These are phyloP conservation scores for Phalacrocorax brasilianus DNA, from an alignment of 2,113 vertebrate species.

Conservation along the genomic window DNA sequence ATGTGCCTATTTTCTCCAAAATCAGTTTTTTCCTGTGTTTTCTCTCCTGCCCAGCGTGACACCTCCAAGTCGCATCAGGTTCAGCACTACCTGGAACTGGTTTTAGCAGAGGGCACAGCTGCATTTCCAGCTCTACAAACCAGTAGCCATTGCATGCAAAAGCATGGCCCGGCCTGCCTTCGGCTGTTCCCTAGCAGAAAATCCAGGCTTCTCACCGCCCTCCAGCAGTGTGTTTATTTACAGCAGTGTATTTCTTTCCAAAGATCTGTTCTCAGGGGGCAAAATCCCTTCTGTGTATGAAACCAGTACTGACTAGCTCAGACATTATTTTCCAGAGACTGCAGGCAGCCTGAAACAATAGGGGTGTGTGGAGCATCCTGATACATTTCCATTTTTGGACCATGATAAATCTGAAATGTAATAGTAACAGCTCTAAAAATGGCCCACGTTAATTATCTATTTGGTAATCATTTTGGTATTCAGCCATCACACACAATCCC, in stretches of 20 bases:
- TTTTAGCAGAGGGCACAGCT: background rate
- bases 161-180: background rate
- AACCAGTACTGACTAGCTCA: background rate
- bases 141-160: background rate
- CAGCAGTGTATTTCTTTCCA: background rate
- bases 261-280: background rate
- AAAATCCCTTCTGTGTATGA: background rate
- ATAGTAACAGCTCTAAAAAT: conserved; percentile 32
- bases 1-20: background rate
- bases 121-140: background rate
- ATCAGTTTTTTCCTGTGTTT: background rate
- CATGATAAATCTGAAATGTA: background rate
- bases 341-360: conserved; percentile 41
- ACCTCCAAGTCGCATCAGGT: background rate
- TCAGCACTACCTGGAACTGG: background rate
- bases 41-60: background rate
- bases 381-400: conserved; percentile 33
- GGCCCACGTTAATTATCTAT: background rate
- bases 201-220: background rate
- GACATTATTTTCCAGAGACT: background rate
- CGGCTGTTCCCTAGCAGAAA: background rate
- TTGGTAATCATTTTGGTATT: background rate
- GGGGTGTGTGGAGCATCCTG: background rate
- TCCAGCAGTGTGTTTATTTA: background rate
- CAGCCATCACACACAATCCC: background rate